A percentile compares a stretch with the other conserved stretches of the same genome.
Evolutionary conservation across 2,888 invertebrate genomes (phyloP).

Genomic region (Caenorhabditis imperialis): DNA sequence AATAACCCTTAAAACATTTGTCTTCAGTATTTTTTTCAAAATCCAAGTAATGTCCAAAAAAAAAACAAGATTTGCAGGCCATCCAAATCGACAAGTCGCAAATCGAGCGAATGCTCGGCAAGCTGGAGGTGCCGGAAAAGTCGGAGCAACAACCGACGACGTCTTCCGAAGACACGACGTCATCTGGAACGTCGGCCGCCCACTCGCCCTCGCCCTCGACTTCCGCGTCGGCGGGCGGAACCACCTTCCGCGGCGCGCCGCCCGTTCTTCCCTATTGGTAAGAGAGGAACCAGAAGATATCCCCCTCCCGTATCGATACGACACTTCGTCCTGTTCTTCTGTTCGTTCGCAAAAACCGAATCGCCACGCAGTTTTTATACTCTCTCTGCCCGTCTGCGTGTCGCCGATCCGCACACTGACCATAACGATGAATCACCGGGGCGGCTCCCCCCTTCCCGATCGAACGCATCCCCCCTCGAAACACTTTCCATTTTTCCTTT

Average conservation of each 20-base stretch:
- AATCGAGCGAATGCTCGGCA: constrained; percentile 63
- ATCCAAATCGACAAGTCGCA: constrained; percentile 66
- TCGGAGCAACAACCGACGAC: constrained; percentile 6
- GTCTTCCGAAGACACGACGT: constrained; percentile 8
- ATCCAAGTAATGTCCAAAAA: too few relatives aligned
- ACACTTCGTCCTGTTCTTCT: not conserved
- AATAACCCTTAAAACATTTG: too few relatives aligned
- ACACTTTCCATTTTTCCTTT: constrained; percentile 10
- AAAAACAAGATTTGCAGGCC: constrained; percentile 45
- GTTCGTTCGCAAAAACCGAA: not conserved
- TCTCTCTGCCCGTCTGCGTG: not conserved
- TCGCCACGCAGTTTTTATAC: not conserved
- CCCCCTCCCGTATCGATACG: constrained; percentile 16
- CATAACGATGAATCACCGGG: constrained; percentile 42
- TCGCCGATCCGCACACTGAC: constrained; percentile 14
- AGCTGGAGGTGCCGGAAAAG: constrained; percentile 50
- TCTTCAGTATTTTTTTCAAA: too few relatives aligned
- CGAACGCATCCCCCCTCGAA: constrained; percentile 20
- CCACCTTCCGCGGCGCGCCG: constrained; percentile 5
- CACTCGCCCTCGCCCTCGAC: constrained; percentile 23
- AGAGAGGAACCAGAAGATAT: too few relatives aligned
- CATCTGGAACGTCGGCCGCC: constrained; percentile 24
- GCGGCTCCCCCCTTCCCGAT: constrained; percentile 28
- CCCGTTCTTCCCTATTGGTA: constrained; percentile 58
- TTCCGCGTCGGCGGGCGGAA: constrained; percentile 4